Percentiles rank a stretch among this genome's conserved stretches.
Conservation (phyloP, 2,888 invertebrate genomes). For the Bibio marci region DNA sequence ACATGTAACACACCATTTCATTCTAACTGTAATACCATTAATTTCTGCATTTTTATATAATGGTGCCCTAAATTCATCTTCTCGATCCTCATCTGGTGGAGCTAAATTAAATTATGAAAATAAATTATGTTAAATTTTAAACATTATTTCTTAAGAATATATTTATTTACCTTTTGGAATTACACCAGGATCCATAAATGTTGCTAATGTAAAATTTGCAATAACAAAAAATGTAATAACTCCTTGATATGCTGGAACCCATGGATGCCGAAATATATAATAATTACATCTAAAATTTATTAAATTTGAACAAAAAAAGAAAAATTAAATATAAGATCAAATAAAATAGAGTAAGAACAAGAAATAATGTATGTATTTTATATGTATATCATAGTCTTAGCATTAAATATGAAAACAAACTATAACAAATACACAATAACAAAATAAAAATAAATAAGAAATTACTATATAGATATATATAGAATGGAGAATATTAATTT, state of each 20-base stretch:
- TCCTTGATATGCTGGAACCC: constrained; percentile 86
- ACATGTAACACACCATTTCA: constrained; percentile 99
- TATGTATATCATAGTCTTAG: constrained; percentile 2
- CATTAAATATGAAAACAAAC: too few relatives aligned
- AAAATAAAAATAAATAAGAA: too few relatives aligned
- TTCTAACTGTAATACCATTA: constrained; percentile 93
- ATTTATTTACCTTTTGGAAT: constrained; percentile 76
- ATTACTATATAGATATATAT: too few relatives aligned
- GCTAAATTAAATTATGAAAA: constrained; percentile 35
- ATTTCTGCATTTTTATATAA: constrained; percentile 96
- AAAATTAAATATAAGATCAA: not conserved
- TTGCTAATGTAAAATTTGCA: constrained; percentile 96
- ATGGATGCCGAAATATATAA: constrained; percentile 65
- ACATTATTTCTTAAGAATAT: not conserved
- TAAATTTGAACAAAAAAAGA: constrained; percentile 4
- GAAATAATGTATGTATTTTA: not conserved
- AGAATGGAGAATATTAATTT: too few relatives aligned
- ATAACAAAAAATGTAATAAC: constrained; percentile 93
- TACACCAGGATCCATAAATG: constrained; percentile 98
- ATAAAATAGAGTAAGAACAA: not conserved
- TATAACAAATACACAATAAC: too few relatives aligned
- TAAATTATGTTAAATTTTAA: not conserved
- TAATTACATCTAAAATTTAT: constrained; percentile 68
- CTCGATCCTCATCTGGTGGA: constrained; percentile 89
- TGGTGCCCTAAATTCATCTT: constrained; percentile 93